Conservation (phyloP, 2,113 vertebrate genomes). For the Pseudolaguvia tuberculata region DNA sequence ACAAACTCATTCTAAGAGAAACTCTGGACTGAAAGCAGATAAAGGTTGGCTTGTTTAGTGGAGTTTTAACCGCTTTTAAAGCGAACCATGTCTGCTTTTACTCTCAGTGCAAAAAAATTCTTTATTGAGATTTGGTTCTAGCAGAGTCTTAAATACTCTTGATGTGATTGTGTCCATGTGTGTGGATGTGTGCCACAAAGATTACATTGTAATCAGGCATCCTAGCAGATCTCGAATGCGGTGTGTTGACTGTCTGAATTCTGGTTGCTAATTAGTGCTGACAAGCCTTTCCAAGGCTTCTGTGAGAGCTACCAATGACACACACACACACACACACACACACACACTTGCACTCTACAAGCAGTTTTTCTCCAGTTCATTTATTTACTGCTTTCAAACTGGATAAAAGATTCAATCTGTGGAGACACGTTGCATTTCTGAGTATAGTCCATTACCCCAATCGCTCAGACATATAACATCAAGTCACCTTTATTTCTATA, state of each 20-base stretch:
- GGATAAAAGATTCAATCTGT: neutral
- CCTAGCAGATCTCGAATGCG: slow-evolving; percentile 28
- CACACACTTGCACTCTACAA: neutral
- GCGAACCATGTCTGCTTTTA: slow-evolving; percentile 27
- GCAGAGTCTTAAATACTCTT: slow-evolving; percentile 11
- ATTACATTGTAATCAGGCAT: slow-evolving; percentile 39
- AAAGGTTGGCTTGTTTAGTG: slow-evolving; percentile 23
- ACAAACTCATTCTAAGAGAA: slow-evolving; percentile 17
- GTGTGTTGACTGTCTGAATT: slow-evolving; percentile 25
- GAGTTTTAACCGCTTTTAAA: slow-evolving; percentile 31
- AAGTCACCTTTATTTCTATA: neutral
- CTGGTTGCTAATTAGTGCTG: slow-evolving; percentile 41
- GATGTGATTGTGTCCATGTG: slow-evolving; percentile 26
- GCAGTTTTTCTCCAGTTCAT: slow-evolving; percentile 12
- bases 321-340: slow-evolving; percentile 19
- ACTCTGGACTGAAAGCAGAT: slow-evolving; percentile 28
- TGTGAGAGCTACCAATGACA: slow-evolving; percentile 15
- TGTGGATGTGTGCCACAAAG: slow-evolving; percentile 1
- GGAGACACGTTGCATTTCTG: neutral
- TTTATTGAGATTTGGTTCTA: neutral
- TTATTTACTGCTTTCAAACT: slow-evolving; percentile 22
- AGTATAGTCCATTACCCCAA: neutral
- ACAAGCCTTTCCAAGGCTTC: slow-evolving; percentile 32
- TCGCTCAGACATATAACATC: neutral
- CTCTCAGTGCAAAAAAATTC: slow-evolving; percentile 2